Evolutionary conservation across 2,888 invertebrate species (phyloP).

Genomic region (Andrena bucephala): DNA sequence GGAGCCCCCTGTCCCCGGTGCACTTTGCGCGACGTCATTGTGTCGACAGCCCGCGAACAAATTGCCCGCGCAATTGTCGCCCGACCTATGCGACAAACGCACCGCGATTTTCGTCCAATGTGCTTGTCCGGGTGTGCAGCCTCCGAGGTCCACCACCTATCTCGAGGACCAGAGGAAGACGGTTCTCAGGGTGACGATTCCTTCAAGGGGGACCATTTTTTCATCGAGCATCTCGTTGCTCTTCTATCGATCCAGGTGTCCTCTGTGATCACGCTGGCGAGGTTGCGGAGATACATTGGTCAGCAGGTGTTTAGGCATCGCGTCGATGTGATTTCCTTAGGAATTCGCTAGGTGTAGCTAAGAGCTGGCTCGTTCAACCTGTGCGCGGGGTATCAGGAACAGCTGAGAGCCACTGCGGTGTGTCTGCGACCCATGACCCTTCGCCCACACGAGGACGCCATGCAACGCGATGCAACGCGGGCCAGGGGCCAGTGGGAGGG

Average conservation of each 20-base stretch:
- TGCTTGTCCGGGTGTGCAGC: conserved; percentile 12
- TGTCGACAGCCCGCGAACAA: conserved; percentile 64
- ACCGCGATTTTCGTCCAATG: conserved; percentile 61
- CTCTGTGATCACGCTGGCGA: too few species aligned
- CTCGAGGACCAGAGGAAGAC: conserved; percentile 35
- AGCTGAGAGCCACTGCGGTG: conserved; percentile 80
- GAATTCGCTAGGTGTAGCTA: not conserved
- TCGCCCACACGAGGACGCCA: conserved; percentile 83
- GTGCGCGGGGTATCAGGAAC: conserved; percentile 20
- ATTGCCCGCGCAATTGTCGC: conserved; percentile 77
- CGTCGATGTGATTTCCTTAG: not conserved
- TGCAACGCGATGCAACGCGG: conserved; percentile 77
- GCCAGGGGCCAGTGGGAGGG: conserved; percentile 76
- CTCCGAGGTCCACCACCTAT: conserved; percentile 50
- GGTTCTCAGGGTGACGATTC: conserved; percentile 50
- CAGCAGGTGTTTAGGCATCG: not conserved
- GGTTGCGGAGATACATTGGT: not conserved
- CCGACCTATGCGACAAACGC: conserved; percentile 69
- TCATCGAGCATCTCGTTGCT: not conserved
- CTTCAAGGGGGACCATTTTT: not conserved
- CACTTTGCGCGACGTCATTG: conserved; percentile 44
- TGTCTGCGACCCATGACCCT: conserved; percentile 84
- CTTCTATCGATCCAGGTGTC: too few species aligned
- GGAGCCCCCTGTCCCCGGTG: conserved; percentile 16
- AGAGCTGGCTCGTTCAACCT: conserved; percentile 27